Percentiles rank a stretch among this genome's conserved stretches.
phyloP scores from a whole-genome alignment of 1,140 invertebrate species.

The Saccostrea cuccullata region DNA sequence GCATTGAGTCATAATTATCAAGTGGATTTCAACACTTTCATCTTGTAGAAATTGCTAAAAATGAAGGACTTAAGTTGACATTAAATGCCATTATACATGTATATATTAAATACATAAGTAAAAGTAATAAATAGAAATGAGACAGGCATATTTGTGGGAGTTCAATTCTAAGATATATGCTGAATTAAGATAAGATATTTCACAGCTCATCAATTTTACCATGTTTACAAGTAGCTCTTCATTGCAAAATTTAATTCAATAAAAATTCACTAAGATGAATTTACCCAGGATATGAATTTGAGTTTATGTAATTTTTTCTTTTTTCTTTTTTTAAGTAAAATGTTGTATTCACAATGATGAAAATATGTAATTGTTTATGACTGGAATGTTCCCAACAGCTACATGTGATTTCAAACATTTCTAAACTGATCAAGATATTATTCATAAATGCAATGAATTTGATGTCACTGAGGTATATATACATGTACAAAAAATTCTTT shows the following conservation, averaged over 20 bases:
- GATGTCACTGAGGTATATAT: constrained; percentile 7
- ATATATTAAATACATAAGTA: background rate
- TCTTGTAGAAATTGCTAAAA: background rate
- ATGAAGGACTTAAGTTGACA: background rate
- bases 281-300: background rate
- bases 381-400: background rate
- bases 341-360: background rate
- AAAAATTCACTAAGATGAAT: background rate
- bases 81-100: background rate
- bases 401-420: background rate
- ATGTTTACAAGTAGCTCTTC: background rate
- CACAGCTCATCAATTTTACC: background rate
- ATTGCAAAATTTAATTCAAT: background rate
- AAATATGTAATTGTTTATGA: background rate
- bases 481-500: background rate
- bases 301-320: background rate
- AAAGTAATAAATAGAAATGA: background rate
- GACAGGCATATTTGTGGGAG: background rate
- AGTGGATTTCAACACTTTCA: constrained; percentile 21
- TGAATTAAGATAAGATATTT: background rate
- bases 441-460: background rate
- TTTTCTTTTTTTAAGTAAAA: background rate
- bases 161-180: background rate
- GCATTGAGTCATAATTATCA: background rate
- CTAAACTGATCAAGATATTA: background rate